phyloP scores from a whole-genome alignment of 1,140 invertebrate species.

The Drosophila sturtevanti region DNA sequence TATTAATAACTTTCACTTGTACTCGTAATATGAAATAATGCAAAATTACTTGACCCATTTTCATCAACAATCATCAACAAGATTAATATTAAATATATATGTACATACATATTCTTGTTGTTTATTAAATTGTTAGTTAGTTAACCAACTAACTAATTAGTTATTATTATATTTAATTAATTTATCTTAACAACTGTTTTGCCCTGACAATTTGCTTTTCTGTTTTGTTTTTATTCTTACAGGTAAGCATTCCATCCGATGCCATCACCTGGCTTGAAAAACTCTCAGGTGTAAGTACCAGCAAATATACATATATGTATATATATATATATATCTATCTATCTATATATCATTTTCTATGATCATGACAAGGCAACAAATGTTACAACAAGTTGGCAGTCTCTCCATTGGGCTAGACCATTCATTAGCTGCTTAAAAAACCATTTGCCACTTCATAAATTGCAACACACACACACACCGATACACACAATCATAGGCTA shows the following conservation, averaged over 20 bases:
- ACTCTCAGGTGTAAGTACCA: conserved; percentile 41
- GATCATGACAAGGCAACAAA: conserved; percentile 19
- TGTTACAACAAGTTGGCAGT: conserved; percentile 29
- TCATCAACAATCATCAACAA: too few species aligned
- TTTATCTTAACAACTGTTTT: not conserved
- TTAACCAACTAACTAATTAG: too few species aligned
- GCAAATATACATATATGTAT: conserved; percentile 13
- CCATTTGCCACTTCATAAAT: conserved; percentile 62
- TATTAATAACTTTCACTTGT: conserved; percentile 21
- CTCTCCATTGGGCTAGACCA: conserved; percentile 1
- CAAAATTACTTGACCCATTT: not conserved
- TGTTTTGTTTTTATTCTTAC: conserved; percentile 29
- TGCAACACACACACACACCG: conserved; percentile 22
- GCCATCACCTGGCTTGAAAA: conserved; percentile 14
- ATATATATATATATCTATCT: not conserved
- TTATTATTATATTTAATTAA: not conserved
- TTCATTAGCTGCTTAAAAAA: conserved; percentile 52
- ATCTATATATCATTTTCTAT: conserved; percentile 1
- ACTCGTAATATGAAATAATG: too few species aligned
- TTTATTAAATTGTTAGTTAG: too few species aligned
- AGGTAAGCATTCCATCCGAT: conserved; percentile 42
- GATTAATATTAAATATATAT: too few species aligned
- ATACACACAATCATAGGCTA: conserved; percentile 28
- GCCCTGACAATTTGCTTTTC: conserved; percentile 17
- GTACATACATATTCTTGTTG: too few species aligned